These are phyloP conservation scores for Cettia cetti DNA, from an alignment of 2,113 vertebrate genomes.

Conservation along the genomic window DNA sequence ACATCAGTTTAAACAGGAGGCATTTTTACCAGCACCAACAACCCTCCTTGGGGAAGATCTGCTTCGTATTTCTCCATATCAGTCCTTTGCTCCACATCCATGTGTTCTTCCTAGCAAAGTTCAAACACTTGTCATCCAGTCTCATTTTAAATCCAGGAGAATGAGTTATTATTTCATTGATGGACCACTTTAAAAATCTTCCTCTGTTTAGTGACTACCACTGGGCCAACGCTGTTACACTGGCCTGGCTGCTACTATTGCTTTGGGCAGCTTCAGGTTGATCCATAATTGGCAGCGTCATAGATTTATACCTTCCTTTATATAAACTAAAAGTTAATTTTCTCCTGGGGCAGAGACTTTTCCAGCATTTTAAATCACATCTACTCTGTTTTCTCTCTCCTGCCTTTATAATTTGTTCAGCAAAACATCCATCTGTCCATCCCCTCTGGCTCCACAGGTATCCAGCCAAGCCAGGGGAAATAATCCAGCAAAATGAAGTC, in stretches of 20 bases:
- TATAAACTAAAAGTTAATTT: not conserved
- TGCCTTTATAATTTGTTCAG: not conserved
- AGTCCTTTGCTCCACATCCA: not conserved
- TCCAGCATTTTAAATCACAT: not conserved
- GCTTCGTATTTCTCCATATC: accelerated
- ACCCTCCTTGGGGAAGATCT: not conserved
- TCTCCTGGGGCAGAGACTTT: not conserved
- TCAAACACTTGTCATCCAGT: not conserved
- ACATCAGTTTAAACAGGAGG: accelerated
- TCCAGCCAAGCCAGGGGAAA: not conserved
- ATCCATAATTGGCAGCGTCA: not conserved
- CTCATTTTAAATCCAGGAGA: not conserved
- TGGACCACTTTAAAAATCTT: not conserved
- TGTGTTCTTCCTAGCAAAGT: not conserved
- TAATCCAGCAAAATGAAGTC: not conserved
- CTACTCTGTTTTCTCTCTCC: not conserved
- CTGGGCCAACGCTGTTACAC: accelerated
- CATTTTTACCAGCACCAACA: not conserved
- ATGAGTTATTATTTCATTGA: not conserved
- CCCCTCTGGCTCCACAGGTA: accelerated
- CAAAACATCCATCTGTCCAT: not conserved
- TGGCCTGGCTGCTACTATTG: not conserved
- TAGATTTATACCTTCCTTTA: not conserved
- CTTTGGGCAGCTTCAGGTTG: not conserved
- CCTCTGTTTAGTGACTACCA: not conserved